These are phyloP conservation scores for Uropetala carovei DNA, from an alignment of 2,888 invertebrate species.

Conservation along the genomic window DNA sequence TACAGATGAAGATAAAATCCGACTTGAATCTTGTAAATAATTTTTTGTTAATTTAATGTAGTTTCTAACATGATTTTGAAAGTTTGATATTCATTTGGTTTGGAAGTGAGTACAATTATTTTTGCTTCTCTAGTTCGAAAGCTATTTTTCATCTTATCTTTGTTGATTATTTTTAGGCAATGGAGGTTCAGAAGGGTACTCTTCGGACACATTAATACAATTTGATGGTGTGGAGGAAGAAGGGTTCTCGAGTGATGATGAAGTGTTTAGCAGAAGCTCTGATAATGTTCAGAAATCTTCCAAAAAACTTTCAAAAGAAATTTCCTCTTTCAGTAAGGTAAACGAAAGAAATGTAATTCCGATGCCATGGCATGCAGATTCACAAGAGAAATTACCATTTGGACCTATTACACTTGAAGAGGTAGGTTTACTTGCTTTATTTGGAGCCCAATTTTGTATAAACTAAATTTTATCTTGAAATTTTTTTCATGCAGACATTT, in stretches of 20 bases:
- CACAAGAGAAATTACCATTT: constrained; percentile 57
- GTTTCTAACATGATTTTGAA: too few species aligned
- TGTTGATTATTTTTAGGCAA: constrained; percentile 10
- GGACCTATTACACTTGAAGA: constrained; percentile 68
- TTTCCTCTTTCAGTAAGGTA: background rate
- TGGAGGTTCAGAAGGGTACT: background rate
- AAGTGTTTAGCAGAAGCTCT: background rate
- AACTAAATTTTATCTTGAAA: background rate
- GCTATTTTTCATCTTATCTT: background rate
- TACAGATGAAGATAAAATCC: background rate
- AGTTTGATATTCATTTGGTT: too few species aligned
- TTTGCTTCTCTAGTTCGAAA: background rate
- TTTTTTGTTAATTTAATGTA: background rate
- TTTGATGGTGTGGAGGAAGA: background rate
- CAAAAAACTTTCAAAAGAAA: background rate
- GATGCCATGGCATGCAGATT: constrained; percentile 15
- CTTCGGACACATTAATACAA: background rate
- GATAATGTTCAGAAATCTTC: background rate
- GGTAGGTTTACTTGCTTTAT: constrained; percentile 65
- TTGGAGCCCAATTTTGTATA: constrained; percentile 33
- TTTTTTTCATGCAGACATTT: too few species aligned
- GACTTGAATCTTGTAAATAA: background rate
- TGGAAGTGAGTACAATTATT: background rate
- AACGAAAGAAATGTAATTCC: background rate
- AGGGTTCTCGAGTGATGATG: background rate